Base-by-base conservation (phyloP, 2,113 vertebrate genomes). In the Plecturocebus donacophilus region DNA sequence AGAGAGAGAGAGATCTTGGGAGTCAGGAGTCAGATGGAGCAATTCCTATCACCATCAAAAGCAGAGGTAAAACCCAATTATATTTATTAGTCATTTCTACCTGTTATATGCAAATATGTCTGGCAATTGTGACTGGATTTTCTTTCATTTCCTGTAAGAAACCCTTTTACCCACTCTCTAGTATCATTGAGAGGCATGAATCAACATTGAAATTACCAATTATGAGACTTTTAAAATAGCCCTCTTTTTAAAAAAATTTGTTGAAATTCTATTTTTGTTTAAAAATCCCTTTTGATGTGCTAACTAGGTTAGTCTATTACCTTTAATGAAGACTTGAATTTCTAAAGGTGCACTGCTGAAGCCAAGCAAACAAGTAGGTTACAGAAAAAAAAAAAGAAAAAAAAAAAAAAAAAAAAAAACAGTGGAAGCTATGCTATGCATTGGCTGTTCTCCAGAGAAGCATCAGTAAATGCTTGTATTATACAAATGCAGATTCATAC, bases 241-340 rank as follows among this genome's bases (percentile, higher is more conserved):
- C 56, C 11, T 86, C 49, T 20, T 87, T 92, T 91, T 45, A 10
- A 6, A 16, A 95, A n/a, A 90, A 38, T 45, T 25, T 73, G 9
- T 66, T 96, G 56, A 68, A 16, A 76, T 64, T 68, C 61, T 89
- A n/a, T 49, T 68, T 75, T 68, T 54, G 21, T 49, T 54, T 61
- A 86, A 91, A 77, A 64, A 81, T 54, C 9, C n/a, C n/a, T 61
- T 95, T 90, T 96, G 83, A 86, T 87, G 47, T 95, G 73, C 58
- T 89, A 87, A 68, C n/a, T 79, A 86, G 83, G 35, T 89, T 83
- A 90, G 66, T 87, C 61, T 95, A 35, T 40, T 21, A 42, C 61
- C 27, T 12, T 54, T 71, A 96, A 93, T 88, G 40, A 89, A 91
- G 49, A 82, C 61, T 38, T 94, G 54, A 75, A 87, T 95, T 96